Evolutionary conservation across 2,797 vertebrate species (phyloP), one percentile per base, ranked within the genome.

Genomic region (Percopsis omiscomaycus): DNA sequence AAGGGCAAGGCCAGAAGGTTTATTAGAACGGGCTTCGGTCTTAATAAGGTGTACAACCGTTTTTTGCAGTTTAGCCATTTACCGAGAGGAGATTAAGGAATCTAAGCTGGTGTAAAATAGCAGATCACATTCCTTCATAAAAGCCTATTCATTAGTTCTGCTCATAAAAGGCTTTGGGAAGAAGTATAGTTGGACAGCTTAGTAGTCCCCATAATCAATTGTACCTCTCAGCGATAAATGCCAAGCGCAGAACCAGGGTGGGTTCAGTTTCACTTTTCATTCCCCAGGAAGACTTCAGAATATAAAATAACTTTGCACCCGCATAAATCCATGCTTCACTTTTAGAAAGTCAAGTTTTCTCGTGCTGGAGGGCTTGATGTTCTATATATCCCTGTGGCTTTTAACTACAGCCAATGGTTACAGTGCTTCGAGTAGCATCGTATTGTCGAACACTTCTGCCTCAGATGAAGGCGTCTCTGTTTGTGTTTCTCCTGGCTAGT

Each of bases 401-500:
- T 10, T 42, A 42, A 42, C 37, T 42, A 42, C 37, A 8, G 37
- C 37, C 37, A 9, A 9, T 9, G 37, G 8, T 42, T 42, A 42
- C 37, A 42, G 9, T 42, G 37, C 9, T 8, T 2, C 6, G 8
- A 42, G 37, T 42, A 42, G 37, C 37, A 42, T 42, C 37, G 37
- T 2, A 42, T 42, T 42, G 37, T 42, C 37, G 8, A 42, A 42
- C 1, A 10, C 37, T 2, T 42, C 37, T 8, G 37, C 37, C 37
- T 77, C 69, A 79, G 74, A 75, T 75, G 61, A 79, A 79, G 42
- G 57, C 66, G 49, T 68, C 66, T 84, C 66, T 85, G 29, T 84
- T 73, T 85, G 64, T 89, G 46, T 87, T 68, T 84, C 70, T 82
- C 79, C 77, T 55, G 83, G 71, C 50, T 80, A 91, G 92, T 91